These are phyloP conservation scores for Notoglanidium macrostoma DNA, from an alignment of 2,797 vertebrate species.

Conservation along the genomic window DNA sequence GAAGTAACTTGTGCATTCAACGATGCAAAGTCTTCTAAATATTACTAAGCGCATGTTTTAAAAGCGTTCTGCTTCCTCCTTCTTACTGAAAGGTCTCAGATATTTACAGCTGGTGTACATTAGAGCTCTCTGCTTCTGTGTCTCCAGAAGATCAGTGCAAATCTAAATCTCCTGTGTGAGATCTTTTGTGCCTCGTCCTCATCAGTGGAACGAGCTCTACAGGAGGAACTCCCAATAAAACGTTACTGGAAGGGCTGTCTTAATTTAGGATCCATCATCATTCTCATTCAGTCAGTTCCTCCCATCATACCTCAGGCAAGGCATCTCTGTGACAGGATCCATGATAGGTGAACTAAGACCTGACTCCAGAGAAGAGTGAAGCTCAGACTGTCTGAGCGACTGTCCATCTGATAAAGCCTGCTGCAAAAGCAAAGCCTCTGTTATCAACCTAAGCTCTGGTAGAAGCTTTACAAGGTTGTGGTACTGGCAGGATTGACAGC, in stretches of 20 bases:
- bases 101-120: neutral
- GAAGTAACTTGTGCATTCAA: neutral
- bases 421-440: slow-evolving; percentile 41
- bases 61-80: neutral
- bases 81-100: slow-evolving; percentile 1
- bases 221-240: neutral
- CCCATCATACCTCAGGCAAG: neutral
- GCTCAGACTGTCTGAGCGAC: slow-evolving; percentile 33
- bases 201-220: neutral
- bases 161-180: slow-evolving; percentile 4
- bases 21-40: neutral
- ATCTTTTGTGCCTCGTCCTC: neutral
- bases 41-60: slow-evolving; percentile 8
- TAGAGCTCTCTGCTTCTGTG: neutral
- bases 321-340: slow-evolving; percentile 24
- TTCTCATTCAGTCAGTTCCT: neutral
- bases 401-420: slow-evolving; percentile 57
- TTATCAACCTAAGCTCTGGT: slow-evolving; percentile 46
- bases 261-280: neutral
- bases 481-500: slow-evolving; percentile 18
- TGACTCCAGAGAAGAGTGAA: slow-evolving; percentile 29
- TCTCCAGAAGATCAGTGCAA: slow-evolving; percentile 12
- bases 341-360: slow-evolving; percentile 33
- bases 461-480: slow-evolving; percentile 43
- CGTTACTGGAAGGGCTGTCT: neutral